Evolutionary conservation across 2,797 vertebrate species (phyloP).

Genomic region (Lagodon rhomboides): DNA sequence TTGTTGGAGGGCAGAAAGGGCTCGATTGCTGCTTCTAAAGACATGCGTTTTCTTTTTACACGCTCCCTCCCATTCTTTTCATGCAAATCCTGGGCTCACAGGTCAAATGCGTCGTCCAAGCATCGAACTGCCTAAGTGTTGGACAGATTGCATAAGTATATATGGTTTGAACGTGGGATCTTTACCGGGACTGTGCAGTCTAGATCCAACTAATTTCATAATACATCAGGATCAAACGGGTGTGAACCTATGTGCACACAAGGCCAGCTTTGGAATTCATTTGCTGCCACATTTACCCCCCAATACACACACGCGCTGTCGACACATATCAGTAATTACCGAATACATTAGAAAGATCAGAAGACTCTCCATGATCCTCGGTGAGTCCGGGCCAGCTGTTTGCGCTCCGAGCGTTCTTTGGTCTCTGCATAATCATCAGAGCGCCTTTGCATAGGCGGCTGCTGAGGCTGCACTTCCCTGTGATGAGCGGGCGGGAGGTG

Average conservation of each 20-base stretch:
- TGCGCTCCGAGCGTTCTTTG: slow-evolving; percentile 65
- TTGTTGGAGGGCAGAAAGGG: not conserved
- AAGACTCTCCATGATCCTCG: slow-evolving; percentile 62
- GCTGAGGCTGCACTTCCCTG: slow-evolving; percentile 79
- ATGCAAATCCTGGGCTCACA: not conserved
- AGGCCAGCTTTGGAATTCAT: slow-evolving; percentile 38
- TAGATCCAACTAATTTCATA: not conserved
- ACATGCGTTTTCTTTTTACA: no score
- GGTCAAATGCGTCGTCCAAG: slow-evolving; percentile 1
- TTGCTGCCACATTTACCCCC: slow-evolving; percentile 18
- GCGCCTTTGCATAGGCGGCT: slow-evolving; percentile 62
- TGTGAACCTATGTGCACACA: not conserved
- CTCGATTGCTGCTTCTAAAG: not conserved
- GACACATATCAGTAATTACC: slow-evolving; percentile 71
- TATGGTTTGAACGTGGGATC: not conserved
- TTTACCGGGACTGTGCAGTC: not conserved
- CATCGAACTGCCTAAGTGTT: not conserved
- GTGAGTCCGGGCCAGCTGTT: slow-evolving; percentile 75
- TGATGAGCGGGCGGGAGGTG: slow-evolving; percentile 58
- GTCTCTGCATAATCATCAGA: slow-evolving; percentile 73
- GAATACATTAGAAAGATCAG: slow-evolving; percentile 79
- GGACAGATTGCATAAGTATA: not conserved
- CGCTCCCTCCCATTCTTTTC: not conserved
- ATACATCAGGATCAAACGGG: slow-evolving; percentile 13
- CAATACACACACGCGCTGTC: slow-evolving; percentile 24